Base-by-base conservation (phyloP, 2,113 vertebrate species). In the Forbesichthys papilliferus region DNA sequence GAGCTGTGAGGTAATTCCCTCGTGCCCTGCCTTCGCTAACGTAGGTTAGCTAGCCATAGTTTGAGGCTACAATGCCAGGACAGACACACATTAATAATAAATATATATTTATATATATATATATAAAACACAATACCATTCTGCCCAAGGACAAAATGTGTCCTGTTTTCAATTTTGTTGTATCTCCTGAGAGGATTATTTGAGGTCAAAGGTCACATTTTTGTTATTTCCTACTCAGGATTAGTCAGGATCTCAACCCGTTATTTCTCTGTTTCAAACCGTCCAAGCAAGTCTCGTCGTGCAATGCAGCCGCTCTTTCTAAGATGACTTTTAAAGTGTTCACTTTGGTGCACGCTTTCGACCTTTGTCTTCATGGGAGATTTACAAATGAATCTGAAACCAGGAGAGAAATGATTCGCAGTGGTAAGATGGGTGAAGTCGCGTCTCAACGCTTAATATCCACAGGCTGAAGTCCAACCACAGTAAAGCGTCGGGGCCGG, bases 1-100 rank as follows among this genome's bases (percentile, higher is more conserved):
- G 88, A 83, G 84, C 85, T 85, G 84, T 78, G 84, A 90, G 86
- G 84, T 90, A 90, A 90, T 89, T 91, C 88, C 86, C 79, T 64
- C 64, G 34, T 76, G 82, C 85, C 85, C 36, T 75, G 65, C 87
- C 84, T 81, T 80, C 75, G 61, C 83, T 80, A 85, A 74, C 79
- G 80, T 68, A 70, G 70, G 73, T 83, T 85, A 88, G 77, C 83
- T 84, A 85, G 79, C 78, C 64, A 62, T 42, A 42, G 36, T 42
- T 42, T 42, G 36, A 9, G 57, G 58, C 3, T 14, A 13, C 20
- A 48, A 67, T 16, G 16, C 34, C 34, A 55, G 61, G 57, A 47
- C 10, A 57, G 33, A 58, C 53, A 48, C 73, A 76, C 83, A 42
- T 42, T 42, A 71, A 61, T 27, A 27, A 27, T 27, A 78, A 52